Evolutionary conservation across 2,113 vertebrate species (phyloP), one percentile per base, ranked within the genome.

Genomic region (Columbina picui): DNA sequence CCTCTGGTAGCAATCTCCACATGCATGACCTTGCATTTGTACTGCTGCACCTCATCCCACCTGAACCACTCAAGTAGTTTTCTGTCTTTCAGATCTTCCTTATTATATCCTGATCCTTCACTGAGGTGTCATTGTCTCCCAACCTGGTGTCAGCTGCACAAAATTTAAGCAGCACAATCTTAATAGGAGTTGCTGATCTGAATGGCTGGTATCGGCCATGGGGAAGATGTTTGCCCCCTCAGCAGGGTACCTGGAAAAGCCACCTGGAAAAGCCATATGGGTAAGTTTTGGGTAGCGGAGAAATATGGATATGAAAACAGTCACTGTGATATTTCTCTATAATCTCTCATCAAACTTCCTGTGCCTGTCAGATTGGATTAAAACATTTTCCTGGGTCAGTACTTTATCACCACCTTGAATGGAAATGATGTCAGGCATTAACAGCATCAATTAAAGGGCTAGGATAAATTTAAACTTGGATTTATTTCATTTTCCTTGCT

Each of bases 401-500:
- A 79, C 26, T 83, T 90, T 64, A 82, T 90, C 68, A 69, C 14
- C 12, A 53, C 63, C 45, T 92, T 59, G 49, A 49, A 89, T 73
- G 49, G 76, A 94, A 92, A 95, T 61, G 0, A 90, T 88, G 36
- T 78, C 78, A 93, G 89, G 81, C 50, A 83, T 57, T 83, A 88
- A 77, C 9, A 57, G 86, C 67, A 50, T 65, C 55, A 93, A 57
- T 92, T 85, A 92, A 94, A 90, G 56, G 34, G 17, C 55, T 88
- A 87, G 67, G 22, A 10, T 74, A 94, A 77, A 60, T 84, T 96
- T 95, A 91, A 84, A 87, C 5, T 47, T 87, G 57, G 74, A 92
- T 95, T 95, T 85, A 64, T 88, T 97, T 84, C 1, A 75, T 84
- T 92, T 92, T 90, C 63, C 50, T 91, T 90, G 53, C 68, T 87